Base-by-base conservation (phyloP, 2,888 invertebrate genomes). In the Tiphia femorata region DNA sequence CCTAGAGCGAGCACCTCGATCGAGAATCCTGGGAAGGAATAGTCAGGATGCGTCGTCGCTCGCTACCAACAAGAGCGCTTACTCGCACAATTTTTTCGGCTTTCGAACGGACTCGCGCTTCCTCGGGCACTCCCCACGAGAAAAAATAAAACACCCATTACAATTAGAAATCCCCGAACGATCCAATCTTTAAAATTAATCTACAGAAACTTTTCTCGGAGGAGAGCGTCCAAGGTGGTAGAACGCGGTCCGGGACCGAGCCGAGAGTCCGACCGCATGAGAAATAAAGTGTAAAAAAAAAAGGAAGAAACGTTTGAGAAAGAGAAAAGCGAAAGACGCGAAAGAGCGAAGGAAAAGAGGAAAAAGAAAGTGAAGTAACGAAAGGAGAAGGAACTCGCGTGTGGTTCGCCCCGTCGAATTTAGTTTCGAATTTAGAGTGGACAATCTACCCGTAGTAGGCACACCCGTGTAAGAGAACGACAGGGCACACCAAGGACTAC, bases 371-470 rank as follows among this genome's bases (percentile, higher is more conserved):
- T n/a, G n/a, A n/a, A n/a, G n/a, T n/a, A n/a, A n/a, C n/a, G n/a
- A n/a, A n/a, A n/a, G n/a, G n/a, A 33, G 33, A n/a, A n/a, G 33
- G 14, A 14, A 33, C 12, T 61, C 58, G 58, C 44, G 46, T 44
- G 51, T 50, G 54, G 41, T 49, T 49, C 49, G 25, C 49, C 42
- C 47, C 42, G 58, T 67, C 56, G 59, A 67, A 69, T 76, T 78
- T 77, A 71, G 79, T 81, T 81, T 81, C 80, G 79, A 82, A 81
- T 81, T 81, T 80, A 80, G 79, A 81, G 79, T 80, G 80, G 75
- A 77, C 72, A n/a, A 54, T 78, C 77, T 77, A 74, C 69, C 68
- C 67, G 78, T 77, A 77, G 73, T 75, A 57, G 67, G 67, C 59
- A 44, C 51, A 67, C 63, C 69, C 57, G 66, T 64, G 64, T 66